Evolutionary conservation across 2,797 vertebrate species (phyloP).

Genomic region (Pseudochirops corinnae): DNA sequence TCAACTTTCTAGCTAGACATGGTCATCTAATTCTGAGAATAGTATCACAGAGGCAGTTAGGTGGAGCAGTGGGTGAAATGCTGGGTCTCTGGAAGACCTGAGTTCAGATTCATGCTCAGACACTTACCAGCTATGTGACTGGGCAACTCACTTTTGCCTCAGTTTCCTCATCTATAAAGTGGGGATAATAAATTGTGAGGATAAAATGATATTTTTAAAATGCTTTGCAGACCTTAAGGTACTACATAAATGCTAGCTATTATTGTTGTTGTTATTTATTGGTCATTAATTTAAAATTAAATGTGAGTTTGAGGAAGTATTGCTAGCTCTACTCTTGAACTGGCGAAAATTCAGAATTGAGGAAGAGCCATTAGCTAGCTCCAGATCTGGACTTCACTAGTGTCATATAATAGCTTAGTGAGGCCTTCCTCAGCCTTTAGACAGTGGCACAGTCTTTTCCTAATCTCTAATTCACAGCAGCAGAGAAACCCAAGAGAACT

Average conservation of each 20-base stretch:
- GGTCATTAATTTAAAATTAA: not conserved
- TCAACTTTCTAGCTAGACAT: not conserved
- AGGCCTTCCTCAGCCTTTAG: not conserved
- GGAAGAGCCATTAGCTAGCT: not conserved
- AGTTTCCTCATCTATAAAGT: not conserved
- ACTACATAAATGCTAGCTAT: not conserved
- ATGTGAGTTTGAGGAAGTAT: not conserved
- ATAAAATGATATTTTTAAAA: not conserved
- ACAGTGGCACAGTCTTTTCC: not conserved
- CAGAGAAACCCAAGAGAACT: not conserved
- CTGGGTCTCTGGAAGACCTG: not conserved
- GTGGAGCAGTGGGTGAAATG: not conserved
- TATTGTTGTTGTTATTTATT: not conserved
- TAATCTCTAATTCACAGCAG: not conserved
- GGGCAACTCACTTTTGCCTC: not conserved
- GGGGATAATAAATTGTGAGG: not conserved
- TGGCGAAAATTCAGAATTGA: not conserved
- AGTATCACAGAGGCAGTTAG: not conserved
- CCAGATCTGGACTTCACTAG: not conserved
- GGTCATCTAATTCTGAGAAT: not conserved
- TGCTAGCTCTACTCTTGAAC: not conserved
- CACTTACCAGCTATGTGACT: not conserved
- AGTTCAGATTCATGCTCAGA: not conserved
- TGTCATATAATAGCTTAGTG: not conserved
- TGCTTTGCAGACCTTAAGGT: not conserved